A percentile compares a stretch with the other conserved stretches of the same genome.
phyloP scores from a whole-genome alignment of 2,888 invertebrate species.

The Morpho achilles region DNA sequence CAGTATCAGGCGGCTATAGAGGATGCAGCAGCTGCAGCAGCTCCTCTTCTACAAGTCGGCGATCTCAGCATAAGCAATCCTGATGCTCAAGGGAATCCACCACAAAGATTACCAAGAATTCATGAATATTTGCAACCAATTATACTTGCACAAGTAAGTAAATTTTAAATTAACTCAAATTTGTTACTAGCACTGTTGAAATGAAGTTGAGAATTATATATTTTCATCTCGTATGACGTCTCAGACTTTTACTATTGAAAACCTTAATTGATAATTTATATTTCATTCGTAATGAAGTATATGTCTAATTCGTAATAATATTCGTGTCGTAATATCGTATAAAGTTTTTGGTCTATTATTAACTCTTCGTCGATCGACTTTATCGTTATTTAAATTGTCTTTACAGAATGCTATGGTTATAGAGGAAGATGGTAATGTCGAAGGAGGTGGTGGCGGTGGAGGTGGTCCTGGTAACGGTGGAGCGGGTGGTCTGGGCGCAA shows the following conservation, averaged over 20 bases:
- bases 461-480: conserved; percentile 31
- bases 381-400: not conserved
- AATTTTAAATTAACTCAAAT: not conserved
- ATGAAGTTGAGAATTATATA: too few relatives aligned
- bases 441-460: conserved; percentile 27
- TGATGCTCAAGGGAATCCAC: conserved; percentile 41
- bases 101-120: conserved; percentile 56
- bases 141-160: conserved; percentile 67
- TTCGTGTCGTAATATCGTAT: too few relatives aligned
- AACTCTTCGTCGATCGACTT: too few relatives aligned
- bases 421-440: conserved; percentile 58
- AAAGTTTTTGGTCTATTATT: too few relatives aligned
- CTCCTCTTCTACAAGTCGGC: conserved; percentile 81
- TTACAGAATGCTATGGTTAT: conserved; percentile 67
- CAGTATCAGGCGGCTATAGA: conserved; percentile 54
- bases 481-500: conserved; percentile 39
- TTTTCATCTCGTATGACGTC: too few relatives aligned
- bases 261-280: too few relatives aligned
- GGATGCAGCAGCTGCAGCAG: conserved; percentile 56
- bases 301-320: too few relatives aligned
- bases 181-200: too few relatives aligned
- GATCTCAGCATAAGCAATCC: conserved; percentile 58
- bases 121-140: conserved; percentile 71
- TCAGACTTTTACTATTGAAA: too few relatives aligned
- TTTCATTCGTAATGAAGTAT: too few relatives aligned